Conservation (phyloP, 2,888 invertebrate species). For the Ptilodon capucinus region DNA sequence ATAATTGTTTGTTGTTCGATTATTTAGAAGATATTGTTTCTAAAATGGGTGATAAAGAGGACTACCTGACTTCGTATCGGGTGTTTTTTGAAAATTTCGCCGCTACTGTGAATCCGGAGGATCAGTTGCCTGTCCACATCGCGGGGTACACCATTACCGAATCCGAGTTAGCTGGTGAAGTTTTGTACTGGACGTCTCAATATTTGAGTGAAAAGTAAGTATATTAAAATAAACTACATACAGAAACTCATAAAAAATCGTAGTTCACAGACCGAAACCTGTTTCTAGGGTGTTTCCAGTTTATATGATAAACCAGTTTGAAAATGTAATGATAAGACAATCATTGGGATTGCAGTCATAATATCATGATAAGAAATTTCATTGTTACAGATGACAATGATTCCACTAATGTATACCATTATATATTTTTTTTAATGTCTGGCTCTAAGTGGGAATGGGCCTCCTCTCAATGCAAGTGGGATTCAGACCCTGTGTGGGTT, state of each 20-base stretch:
- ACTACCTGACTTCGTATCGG: constrained; percentile 86
- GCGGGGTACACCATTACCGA: constrained; percentile 86
- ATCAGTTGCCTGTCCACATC: constrained; percentile 88
- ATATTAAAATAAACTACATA: not conserved
- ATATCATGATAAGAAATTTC: constrained; percentile 13
- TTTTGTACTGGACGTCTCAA: constrained; percentile 89
- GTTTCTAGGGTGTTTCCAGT: constrained; percentile 6
- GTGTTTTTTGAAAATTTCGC: constrained; percentile 89
- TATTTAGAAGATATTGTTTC: constrained; percentile 35
- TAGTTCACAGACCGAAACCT: not conserved
- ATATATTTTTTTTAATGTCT: too few species aligned
- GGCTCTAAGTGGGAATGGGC: too few species aligned
- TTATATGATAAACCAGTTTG: constrained; percentile 23
- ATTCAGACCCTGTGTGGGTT: too few species aligned
- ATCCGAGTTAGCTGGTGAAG: constrained; percentile 87
- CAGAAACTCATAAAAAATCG: not conserved
- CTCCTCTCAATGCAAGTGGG: too few species aligned
- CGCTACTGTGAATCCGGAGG: constrained; percentile 85
- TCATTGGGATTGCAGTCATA: constrained; percentile 10
- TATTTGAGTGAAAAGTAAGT: constrained; percentile 90
- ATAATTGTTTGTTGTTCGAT: constrained; percentile 53
- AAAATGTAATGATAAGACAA: constrained; percentile 36
- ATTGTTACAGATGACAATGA: too few species aligned
- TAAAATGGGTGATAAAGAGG: constrained; percentile 84
- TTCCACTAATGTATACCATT: too few species aligned